These are phyloP conservation scores for mouse (Mus musculus) DNA, from an alignment of 2,113 vertebrate species.

Conservation along the genomic window DNA sequence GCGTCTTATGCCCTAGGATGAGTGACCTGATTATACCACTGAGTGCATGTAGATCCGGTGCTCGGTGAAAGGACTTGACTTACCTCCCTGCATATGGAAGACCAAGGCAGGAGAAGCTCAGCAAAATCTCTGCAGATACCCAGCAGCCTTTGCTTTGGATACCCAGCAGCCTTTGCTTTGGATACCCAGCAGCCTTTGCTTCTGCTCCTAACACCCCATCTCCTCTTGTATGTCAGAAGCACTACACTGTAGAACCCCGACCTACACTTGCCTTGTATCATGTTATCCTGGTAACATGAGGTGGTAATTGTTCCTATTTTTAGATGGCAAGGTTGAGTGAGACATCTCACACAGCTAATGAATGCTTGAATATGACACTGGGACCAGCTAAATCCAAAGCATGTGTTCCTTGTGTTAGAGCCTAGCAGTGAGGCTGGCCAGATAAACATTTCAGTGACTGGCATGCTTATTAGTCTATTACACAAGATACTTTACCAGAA, in stretches of 20 bases:
- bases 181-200: not conserved
- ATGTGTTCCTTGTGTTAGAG: slow-evolving; percentile 25
- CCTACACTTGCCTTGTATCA: not conserved
- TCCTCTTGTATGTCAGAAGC: slow-evolving; percentile 21
- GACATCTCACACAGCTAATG: slow-evolving; percentile 24
- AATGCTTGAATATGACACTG: slow-evolving; percentile 41
- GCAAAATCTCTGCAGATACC: not conserved
- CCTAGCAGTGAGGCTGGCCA: not conserved
- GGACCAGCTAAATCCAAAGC: not conserved
- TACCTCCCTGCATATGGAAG: not conserved
- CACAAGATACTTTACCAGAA: slow-evolving; percentile 40
- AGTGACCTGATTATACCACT: not conserved
- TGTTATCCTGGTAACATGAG: slow-evolving; percentile 25
- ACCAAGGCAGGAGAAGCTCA: not conserved
- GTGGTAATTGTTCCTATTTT: slow-evolving; percentile 43
- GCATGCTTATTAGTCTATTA: slow-evolving; percentile 28
- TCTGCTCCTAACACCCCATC: not conserved
- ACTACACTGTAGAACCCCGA: not conserved
- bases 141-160: not conserved
- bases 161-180: not conserved
- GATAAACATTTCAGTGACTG: slow-evolving; percentile 50
- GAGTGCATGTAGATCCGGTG: not conserved
- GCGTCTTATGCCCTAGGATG: not conserved
- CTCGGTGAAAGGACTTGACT: not conserved
- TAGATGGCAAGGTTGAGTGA: slow-evolving; percentile 34